These are phyloP conservation scores for Microcebus tavaratra DNA, from an alignment of 2,113 vertebrate genomes.

Conservation along the genomic window DNA sequence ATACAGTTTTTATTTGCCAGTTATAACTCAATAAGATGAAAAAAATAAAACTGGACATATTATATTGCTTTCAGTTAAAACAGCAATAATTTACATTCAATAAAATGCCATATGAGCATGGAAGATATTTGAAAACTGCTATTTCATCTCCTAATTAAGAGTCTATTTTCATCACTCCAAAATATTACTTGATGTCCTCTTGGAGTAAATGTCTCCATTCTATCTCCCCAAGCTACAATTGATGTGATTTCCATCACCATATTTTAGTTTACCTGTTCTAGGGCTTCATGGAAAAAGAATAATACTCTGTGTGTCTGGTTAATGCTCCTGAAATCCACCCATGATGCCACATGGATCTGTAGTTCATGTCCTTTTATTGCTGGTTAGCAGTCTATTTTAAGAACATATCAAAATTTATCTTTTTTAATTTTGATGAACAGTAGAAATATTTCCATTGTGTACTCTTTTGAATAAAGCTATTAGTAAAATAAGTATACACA, in stretches of 20 bases:
- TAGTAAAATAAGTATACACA: background rate
- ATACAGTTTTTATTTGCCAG: background rate
- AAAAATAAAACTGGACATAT: background rate
- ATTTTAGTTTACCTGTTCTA: background rate
- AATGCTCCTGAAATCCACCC: background rate
- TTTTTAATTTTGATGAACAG: background rate
- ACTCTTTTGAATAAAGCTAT: background rate
- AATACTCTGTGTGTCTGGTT: too few species aligned
- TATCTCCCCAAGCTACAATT: background rate
- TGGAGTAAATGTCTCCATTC: background rate
- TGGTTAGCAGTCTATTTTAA: background rate
- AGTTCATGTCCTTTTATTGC: background rate
- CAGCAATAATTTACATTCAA: background rate
- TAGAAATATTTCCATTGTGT: background rate
- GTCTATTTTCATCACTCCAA: background rate
- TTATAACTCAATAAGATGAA: background rate
- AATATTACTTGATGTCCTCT: background rate
- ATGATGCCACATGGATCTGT: fast-evolving
- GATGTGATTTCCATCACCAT: background rate
- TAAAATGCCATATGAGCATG: background rate
- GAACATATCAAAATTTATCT: background rate
- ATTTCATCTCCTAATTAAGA: background rate
- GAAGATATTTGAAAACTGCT: background rate
- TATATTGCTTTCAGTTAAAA: background rate
- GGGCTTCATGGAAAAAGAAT: background rate